Base-by-base conservation (phyloP, 1,140 invertebrate species). In the Platyscapa corneri region DNA sequence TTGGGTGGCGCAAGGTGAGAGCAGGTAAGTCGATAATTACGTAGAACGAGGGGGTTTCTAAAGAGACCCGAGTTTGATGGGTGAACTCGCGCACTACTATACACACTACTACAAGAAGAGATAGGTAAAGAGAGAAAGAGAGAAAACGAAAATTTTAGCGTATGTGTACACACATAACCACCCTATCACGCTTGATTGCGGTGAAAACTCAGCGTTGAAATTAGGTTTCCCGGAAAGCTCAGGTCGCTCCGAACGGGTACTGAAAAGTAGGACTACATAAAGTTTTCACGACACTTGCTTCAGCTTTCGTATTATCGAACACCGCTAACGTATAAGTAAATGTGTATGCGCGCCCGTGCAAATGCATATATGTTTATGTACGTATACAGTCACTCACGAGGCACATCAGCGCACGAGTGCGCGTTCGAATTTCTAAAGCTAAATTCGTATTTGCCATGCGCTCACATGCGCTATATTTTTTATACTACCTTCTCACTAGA, bases 11-110 rank as follows among this genome's bases (percentile, higher is more conserved):
- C n/a, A 6, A 37, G 0, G 46, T 5, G n/a, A 56, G 75, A 64
- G 34, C 74, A n/a, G 80, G 72, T 82, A 72, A 75, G n/a, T 65
- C 37, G 49, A 76, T 83, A 83, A 83, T 83, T 76, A 76, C 80
- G 67, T 34, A 46, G 67, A 70, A 5, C 14, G 30, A 70, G 32
- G 18, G n/a, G 12, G 2, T 23, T 6, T 2, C 18, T 3, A 16
- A 18, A 70, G 6, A 37, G 67, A 70, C 27, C 37, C 6, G 30
- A 70, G 67, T 14, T 32, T 32, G 34, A 34, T 37, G 32, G 16
- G 6, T 20, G 32, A 70, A 34, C 3, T 32, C 5, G 32, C 42
- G 12, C 42, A 46, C 42, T 5, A n/a, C n/a, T n/a, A n/a, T n/a
- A n/a, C n/a, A n/a, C n/a, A n/a, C n/a, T n/a, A n/a, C n/a, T 12